Conservation (phyloP, 2,797 vertebrate genomes). For the Ctenochaetus hawaiiensis region DNA sequence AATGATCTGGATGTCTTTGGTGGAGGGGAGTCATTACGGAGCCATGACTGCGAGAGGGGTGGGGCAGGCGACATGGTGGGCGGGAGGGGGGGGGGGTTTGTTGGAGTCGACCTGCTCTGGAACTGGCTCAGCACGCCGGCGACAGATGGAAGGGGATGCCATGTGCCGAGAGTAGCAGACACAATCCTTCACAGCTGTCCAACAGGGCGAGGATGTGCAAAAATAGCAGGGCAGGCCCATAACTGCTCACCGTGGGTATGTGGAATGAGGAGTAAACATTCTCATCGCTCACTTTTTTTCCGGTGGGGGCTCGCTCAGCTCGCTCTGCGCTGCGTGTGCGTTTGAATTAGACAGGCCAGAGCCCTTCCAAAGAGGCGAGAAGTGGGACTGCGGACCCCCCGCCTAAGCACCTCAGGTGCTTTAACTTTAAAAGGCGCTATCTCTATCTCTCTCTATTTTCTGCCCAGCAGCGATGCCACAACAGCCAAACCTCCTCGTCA, state of each 20-base stretch:
- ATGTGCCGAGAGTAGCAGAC: constrained; percentile 64
- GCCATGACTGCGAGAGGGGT: constrained; percentile 47
- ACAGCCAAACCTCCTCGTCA: constrained; percentile 30
- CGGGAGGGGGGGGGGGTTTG: neutral
- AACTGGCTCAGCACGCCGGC: constrained; percentile 44
- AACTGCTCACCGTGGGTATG: constrained; percentile 55
- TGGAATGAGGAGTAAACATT: constrained; percentile 71
- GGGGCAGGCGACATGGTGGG: constrained; percentile 37
- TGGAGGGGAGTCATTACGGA: constrained; percentile 70
- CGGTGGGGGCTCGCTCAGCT: constrained; percentile 19
- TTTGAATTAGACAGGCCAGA: constrained; percentile 58
- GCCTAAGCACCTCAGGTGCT: constrained; percentile 43
- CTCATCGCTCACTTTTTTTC: constrained; percentile 62
- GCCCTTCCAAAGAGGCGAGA: constrained; percentile 31
- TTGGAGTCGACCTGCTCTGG: constrained; percentile 62
- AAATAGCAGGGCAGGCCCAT: constrained; percentile 66
- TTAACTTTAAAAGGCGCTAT: constrained; percentile 48
- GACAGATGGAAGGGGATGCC: constrained; percentile 77
- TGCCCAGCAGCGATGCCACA: constrained; percentile 31
- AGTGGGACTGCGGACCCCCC: constrained; percentile 44
- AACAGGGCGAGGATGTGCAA: constrained; percentile 54
- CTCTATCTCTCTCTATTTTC: constrained; percentile 47
- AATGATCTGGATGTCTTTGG: constrained; percentile 59
- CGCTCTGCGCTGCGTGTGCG: constrained; percentile 14
- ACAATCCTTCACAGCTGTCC: constrained; percentile 79